A percentile compares a stretch with the other conserved stretches of the same genome.
These are phyloP conservation scores for Fragum whitleyi DNA, from an alignment of 2,888 invertebrate species.

Conservation along the genomic window DNA sequence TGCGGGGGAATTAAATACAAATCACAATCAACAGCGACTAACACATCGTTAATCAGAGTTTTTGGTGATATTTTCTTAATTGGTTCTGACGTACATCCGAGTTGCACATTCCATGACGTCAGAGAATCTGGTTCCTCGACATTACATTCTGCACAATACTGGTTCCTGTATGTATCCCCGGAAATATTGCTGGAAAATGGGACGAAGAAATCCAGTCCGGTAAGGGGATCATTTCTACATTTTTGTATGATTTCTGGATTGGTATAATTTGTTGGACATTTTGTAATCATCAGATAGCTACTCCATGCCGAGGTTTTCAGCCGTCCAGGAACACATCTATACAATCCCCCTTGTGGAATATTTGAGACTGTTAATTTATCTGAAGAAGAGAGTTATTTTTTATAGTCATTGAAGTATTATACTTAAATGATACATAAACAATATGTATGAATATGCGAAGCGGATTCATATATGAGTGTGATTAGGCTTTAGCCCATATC, in stretches of 20 bases:
- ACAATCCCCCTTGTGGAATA: conserved; percentile 1
- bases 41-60: not conserved
- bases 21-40: not conserved
- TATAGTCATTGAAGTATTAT: too few species aligned
- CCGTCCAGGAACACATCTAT: not conserved
- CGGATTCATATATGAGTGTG: too few species aligned
- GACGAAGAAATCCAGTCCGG: not conserved
- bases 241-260: not conserved
- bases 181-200: not conserved
- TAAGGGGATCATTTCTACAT: not conserved
- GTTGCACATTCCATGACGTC: not conserved
- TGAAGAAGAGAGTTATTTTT: too few species aligned
- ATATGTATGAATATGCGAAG: too few species aligned
- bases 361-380: too few species aligned
- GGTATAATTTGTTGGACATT: conserved; percentile 12
- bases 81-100: not conserved
- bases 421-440: too few species aligned
- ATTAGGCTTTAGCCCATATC: too few species aligned
- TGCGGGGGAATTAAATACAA: not conserved
- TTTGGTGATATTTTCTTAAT: not conserved
- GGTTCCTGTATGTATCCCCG: not conserved
- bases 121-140: not conserved
- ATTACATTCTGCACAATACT: conserved; percentile 20
- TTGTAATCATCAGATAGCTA: not conserved
- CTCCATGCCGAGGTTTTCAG: not conserved